Evolutionary conservation across 2,888 invertebrate genomes (phyloP).

Genomic region (Nymphalis c-album): DNA sequence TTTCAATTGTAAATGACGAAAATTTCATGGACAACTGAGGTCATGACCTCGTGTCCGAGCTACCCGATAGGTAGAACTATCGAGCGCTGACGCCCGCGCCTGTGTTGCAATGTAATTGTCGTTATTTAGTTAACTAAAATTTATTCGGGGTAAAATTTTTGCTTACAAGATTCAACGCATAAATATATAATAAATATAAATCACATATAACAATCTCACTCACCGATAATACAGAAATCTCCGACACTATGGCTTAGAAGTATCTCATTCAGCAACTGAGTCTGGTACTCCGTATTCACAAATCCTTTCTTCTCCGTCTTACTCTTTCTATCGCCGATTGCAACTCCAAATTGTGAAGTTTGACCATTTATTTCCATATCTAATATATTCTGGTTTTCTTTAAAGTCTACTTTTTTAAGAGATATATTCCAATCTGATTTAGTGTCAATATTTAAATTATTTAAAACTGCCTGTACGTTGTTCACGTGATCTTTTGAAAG

Average conservation of each 20-base stretch:
- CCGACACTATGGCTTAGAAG: conserved; percentile 88
- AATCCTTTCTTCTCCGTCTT: conserved; percentile 53
- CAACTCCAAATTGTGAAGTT: conserved; percentile 67
- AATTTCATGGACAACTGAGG: no score
- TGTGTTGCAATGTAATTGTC: no score
- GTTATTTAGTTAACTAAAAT: no score
- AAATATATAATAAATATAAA: no score
- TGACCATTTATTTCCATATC: conserved; percentile 65
- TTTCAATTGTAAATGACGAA: no score
- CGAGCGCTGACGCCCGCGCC: no score
- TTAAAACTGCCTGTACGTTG: conserved; percentile 86
- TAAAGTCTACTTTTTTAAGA: conserved; percentile 53
- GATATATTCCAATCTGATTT: conserved; percentile 52
- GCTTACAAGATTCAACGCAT: no score
- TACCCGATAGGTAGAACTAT: no score
- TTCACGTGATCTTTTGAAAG: conserved; percentile 88
- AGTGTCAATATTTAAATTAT: conserved; percentile 80
- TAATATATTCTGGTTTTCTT: conserved; percentile 64
- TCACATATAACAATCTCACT: conserved; percentile 42
- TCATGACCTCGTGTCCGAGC: no score
- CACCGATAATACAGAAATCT: conserved; percentile 92
- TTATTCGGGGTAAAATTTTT: no score
- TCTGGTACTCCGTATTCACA: conserved; percentile 90
- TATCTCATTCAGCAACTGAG: conserved; percentile 87
- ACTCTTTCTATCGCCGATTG: conserved; percentile 57